phyloP scores from a whole-genome alignment of 2,113 vertebrate genomes.

The Scartelaos histophorus region DNA sequence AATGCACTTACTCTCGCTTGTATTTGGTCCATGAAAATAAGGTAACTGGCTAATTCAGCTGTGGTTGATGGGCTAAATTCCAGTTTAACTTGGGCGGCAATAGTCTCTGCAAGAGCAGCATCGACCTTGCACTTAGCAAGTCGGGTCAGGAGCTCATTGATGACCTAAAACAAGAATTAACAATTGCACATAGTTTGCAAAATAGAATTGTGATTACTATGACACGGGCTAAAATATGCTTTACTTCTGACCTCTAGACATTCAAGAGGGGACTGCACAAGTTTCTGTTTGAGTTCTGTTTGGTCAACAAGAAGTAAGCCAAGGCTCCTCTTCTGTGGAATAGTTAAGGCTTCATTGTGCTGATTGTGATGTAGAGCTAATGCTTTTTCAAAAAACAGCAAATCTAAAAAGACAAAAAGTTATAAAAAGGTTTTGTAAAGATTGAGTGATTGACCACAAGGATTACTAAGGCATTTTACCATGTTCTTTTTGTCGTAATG shows the following conservation, averaged over 20 bases:
- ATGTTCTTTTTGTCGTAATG: slow-evolving; percentile 75
- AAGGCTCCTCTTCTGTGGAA: slow-evolving; percentile 74
- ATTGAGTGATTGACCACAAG: background rate
- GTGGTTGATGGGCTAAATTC: slow-evolving; percentile 75
- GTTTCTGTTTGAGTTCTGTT: slow-evolving; percentile 77
- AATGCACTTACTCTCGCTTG: slow-evolving; percentile 79
- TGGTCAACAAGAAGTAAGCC: slow-evolving; percentile 85
- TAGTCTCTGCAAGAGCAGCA: slow-evolving; percentile 76
- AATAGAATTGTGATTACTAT: background rate
- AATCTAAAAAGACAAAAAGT: slow-evolving; percentile 58
- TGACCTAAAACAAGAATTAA: slow-evolving; percentile 67
- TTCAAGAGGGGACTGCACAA: slow-evolving; percentile 78
- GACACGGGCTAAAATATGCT: background rate
- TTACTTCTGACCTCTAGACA: slow-evolving; percentile 80
- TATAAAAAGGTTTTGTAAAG: background rate
- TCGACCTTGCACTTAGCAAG: slow-evolving; percentile 82
- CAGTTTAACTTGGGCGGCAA: slow-evolving; percentile 82
- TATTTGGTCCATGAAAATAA: slow-evolving; percentile 84
- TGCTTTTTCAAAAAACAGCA: slow-evolving; percentile 79
- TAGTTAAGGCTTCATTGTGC: slow-evolving; percentile 74
- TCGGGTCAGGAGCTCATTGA: slow-evolving; percentile 77
- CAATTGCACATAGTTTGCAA: too few relatives aligned
- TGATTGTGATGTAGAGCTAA: slow-evolving; percentile 81
- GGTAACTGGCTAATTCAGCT: slow-evolving; percentile 77
- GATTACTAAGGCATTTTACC: slow-evolving; percentile 59